phyloP scores from a whole-genome alignment of 2,797 vertebrate species.

The Anableps anableps region DNA sequence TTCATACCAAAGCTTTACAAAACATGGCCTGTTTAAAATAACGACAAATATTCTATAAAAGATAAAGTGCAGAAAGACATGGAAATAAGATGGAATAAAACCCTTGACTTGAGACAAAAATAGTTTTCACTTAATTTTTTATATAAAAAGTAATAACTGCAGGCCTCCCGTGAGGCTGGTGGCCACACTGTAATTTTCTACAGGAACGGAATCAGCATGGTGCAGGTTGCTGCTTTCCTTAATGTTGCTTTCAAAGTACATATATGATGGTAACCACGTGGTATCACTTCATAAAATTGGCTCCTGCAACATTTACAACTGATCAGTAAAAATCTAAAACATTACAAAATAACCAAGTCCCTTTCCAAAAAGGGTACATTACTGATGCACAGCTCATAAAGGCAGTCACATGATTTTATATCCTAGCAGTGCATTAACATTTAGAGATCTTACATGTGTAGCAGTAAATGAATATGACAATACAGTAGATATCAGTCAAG shows the following conservation, averaged over 20 bases:
- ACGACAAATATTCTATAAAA: not conserved
- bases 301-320: constrained; percentile 26
- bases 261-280: not conserved
- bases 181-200: not conserved
- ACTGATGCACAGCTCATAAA: not conserved
- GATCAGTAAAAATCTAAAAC: constrained; percentile 13
- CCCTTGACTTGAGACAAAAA: not conserved
- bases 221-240: constrained; percentile 27
- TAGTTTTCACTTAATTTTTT: constrained; percentile 4
- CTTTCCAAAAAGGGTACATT: not conserved
- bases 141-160: constrained; percentile 9
- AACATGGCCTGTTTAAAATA: not conserved
- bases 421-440: not conserved
- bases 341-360: constrained; percentile 1
- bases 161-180: not conserved
- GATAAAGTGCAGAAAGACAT: not conserved
- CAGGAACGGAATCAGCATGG: not conserved
- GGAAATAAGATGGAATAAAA: constrained; percentile 3
- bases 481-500: not conserved
- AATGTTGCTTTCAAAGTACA: not conserved
- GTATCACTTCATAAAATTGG: not conserved
- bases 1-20: not conserved
- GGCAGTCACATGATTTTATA: constrained; percentile 3
- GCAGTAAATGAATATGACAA: not conserved
- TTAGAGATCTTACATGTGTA: constrained; percentile 3